phyloP scores from a whole-genome alignment of 2,797 vertebrate species.

The Pygocentrus nattereri region DNA sequence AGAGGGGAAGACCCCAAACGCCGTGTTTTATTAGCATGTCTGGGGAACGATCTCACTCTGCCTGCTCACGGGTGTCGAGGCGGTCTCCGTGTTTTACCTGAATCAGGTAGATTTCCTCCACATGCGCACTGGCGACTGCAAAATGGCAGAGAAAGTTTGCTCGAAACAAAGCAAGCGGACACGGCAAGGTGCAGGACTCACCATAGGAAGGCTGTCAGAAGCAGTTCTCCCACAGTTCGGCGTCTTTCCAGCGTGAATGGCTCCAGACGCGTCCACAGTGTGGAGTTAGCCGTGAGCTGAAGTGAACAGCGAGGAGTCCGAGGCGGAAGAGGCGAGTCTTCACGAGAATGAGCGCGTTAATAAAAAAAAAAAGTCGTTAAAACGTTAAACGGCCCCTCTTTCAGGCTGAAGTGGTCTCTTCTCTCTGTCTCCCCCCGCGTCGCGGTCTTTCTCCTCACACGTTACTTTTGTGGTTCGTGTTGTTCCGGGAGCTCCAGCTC shows the following conservation, averaged over 20 bases:
- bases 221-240: not conserved
- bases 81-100: conserved; percentile 69
- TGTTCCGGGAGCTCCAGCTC: conserved; percentile 64
- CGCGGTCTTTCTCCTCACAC: not conserved
- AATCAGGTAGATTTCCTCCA: conserved; percentile 75
- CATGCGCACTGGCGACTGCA: conserved; percentile 44
- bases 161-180: conserved; percentile 25
- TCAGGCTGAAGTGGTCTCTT: not conserved
- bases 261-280: conserved; percentile 6
- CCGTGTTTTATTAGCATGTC: too few species aligned
- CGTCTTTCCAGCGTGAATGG: not conserved
- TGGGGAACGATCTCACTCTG: not conserved
- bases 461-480: conserved; percentile 39
- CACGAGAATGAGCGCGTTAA: not conserved
- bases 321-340: conserved; percentile 40
- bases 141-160: conserved; percentile 67
- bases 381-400: not conserved
- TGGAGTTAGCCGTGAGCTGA: conserved; percentile 12
- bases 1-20: not conserved
- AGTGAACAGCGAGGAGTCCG: conserved; percentile 8
- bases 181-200: conserved; percentile 36
- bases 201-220: not conserved
- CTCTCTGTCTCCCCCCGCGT: not conserved
- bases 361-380: conserved; percentile 30
- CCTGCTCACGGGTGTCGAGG: not conserved